These are phyloP conservation scores for Chloroceryle amazona DNA, from an alignment of 2,797 vertebrate genomes.

Conservation along the genomic window DNA sequence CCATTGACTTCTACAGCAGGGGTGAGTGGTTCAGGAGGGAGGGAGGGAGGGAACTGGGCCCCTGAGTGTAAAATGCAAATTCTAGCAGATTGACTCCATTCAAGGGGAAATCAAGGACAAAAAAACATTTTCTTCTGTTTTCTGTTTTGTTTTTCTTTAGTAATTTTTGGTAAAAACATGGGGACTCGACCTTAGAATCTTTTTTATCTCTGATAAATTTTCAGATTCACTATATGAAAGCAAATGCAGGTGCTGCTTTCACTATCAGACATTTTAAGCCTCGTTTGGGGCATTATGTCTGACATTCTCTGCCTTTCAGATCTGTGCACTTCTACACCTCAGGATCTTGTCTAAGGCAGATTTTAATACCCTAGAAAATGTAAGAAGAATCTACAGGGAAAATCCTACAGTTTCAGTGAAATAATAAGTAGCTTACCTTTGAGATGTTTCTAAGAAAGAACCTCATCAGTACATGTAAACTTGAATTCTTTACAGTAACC, in stretches of 20 bases:
- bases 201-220: neutral
- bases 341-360: neutral
- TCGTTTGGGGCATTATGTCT: neutral
- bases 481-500: neutral
- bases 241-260: neutral
- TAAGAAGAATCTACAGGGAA: neutral
- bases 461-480: neutral
- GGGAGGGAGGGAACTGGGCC: neutral
- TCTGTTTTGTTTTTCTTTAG: neutral
- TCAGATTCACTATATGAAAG: neutral
- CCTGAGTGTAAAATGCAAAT: neutral
- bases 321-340: neutral
- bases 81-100: neutral
- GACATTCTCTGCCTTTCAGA: neutral
- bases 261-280: neutral
- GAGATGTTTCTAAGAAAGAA: neutral
- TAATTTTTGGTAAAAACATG: neutral
- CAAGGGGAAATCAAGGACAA: conserved; percentile 44
- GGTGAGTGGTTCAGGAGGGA: conserved; percentile 42
- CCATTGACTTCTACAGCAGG: conserved; percentile 39
- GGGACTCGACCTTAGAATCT: neutral
- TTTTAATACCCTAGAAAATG: neutral
- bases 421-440: neutral
- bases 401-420: neutral
- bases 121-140: neutral